Base-by-base conservation (phyloP, 2,888 invertebrate genomes). In the Papilio elwesi region DNA sequence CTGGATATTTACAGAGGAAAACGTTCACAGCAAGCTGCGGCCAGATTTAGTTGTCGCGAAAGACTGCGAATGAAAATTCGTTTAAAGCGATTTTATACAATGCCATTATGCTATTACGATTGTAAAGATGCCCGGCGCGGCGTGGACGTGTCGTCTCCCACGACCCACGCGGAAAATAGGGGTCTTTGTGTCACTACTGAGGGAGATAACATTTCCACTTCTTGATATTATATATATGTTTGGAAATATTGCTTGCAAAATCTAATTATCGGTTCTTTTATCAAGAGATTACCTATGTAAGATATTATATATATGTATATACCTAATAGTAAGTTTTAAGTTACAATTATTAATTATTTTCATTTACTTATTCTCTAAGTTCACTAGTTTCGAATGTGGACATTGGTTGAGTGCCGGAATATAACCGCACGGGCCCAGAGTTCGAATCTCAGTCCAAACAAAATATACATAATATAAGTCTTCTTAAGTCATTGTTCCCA, bases 31-130 rank as follows among this genome's bases (percentile, higher is more conserved):
- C 53, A 75, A 76, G 79, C 71, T 76, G 79, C 77, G 78, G 72
- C 76, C 81, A 74, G 76, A 79, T 78, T 76, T 77, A 78, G 74
- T 70, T 70, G 75, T 76, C 78, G 77, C 78, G 79, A 76, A 79
- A 77, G 81, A 83, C 82, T 84, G 83, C 78, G 77, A 75, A 67
- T 75, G 67, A 51, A 64, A 77, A 74, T 73, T 78, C 73, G 71
- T 78, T 79, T 77, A 76, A 75, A 70, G 73, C 77, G 76, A 77
- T 80, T 83, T 78, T 84, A 82, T 83, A 83, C 78, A 76, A 68
- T 70, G 74, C 74, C 72, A 74, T 76, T 76, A 74, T 70, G 70
- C 67, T 62, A 63, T 74, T 74, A 70, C 70, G 73, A 9, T 48
- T 52, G 70, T 59, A n/a, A 63, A 70, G 73, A 66, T 70, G 70